Percentiles rank a stretch among this genome's conserved stretches.
phyloP scores from a whole-genome alignment of 2,888 invertebrate genomes.

The Drosophila mayaguana region DNA sequence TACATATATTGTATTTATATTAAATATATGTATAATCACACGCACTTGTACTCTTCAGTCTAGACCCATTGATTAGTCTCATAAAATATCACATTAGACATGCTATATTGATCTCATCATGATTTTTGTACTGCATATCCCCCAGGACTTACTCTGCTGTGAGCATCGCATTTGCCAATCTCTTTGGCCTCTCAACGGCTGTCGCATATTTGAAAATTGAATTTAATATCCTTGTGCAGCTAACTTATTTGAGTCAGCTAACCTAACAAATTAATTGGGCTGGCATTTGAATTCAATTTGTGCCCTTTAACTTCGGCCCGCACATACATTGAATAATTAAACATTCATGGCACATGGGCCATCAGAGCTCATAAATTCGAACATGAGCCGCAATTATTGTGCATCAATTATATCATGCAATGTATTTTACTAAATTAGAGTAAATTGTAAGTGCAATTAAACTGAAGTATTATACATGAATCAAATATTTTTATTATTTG shows the following conservation, averaged over 20 bases:
- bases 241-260: neutral
- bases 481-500: neutral
- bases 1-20: no score
- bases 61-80: no score
- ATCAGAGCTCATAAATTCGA: neutral
- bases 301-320: neutral
- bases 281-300: constrained; percentile 21
- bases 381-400: neutral
- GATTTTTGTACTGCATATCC: neutral
- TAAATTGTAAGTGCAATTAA: neutral
- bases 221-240: constrained; percentile 16
- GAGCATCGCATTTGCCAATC: neutral
- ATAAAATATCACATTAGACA: neutral
- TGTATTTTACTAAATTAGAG: neutral
- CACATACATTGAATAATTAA: constrained; percentile 1
- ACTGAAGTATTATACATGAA: neutral
- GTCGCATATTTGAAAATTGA: constrained; percentile 9
- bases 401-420: neutral
- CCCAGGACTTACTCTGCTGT: no score
- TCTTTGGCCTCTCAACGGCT: neutral
- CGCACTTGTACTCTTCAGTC: no score
- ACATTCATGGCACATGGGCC: neutral
- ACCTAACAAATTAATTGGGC: constrained; percentile 11
- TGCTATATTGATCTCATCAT: neutral
- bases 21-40: no score